Evolutionary conservation across 35 echinoderm and acorn worm genomes (phyloP).

Genomic region (Lytechinus pictus): DNA sequence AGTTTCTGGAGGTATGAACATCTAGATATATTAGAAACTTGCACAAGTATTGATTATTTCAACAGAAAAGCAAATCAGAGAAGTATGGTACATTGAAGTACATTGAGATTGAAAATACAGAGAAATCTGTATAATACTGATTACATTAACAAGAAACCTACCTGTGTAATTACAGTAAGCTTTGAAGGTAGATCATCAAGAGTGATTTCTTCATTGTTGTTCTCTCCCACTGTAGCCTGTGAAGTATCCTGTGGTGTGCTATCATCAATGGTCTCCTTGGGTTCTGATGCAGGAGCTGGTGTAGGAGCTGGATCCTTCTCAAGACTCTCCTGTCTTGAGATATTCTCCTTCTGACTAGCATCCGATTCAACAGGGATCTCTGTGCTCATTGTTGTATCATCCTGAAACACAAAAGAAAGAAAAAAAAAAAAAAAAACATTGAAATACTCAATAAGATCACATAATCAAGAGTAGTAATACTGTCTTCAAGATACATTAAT

Average conservation of each 20-base stretch:
- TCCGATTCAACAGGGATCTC: conserved; percentile 32
- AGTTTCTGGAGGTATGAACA: too few relatives aligned
- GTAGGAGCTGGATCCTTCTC: neutral
- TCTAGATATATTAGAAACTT: too few relatives aligned
- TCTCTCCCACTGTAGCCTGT: conserved; percentile 46
- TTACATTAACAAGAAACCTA: neutral
- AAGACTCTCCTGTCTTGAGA: neutral
- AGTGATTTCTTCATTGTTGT: conserved; percentile 82
- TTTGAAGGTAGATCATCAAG: conserved; percentile 86
- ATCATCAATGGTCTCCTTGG: neutral
- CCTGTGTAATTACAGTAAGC: conserved; percentile 89
- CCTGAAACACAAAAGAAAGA: neutral
- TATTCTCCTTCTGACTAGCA: neutral
- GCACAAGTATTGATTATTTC: too few relatives aligned
- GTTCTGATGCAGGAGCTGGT: neutral
- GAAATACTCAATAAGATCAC: neutral
- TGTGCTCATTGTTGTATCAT: neutral
- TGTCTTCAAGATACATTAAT: too few relatives aligned
- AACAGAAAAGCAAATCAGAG: too few relatives aligned
- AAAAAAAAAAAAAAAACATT: too few relatives aligned
- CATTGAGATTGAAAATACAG: too few relatives aligned
- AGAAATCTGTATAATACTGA: too few relatives aligned
- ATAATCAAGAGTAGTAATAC: neutral
- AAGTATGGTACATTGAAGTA: too few relatives aligned
- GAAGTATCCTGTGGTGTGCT: neutral